Base-by-base conservation (phyloP, 2,113 vertebrate genomes). In the Calyptommatus sinebrachiatus region DNA sequence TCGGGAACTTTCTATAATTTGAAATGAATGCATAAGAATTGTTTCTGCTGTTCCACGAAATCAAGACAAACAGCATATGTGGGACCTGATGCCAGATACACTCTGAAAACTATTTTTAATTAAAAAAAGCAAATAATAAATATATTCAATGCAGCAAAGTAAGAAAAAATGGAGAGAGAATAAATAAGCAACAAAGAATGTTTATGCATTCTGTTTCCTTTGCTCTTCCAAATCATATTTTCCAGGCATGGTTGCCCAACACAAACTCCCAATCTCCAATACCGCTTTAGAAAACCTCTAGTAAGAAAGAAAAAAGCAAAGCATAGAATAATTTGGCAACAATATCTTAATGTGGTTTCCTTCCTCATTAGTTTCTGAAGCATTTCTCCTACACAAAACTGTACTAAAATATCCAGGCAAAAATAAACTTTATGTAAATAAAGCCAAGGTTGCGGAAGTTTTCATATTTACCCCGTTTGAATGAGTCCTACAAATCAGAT, bases 111-210 rank as follows among this genome's bases (percentile, higher is more conserved):
- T 78, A 82, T 77, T 84, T 73, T 46, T 76, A 29, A 0, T 4
- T 67, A 80, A 78, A 31, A 57, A 65, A 10, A 86, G 86, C 84
- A 93, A 92, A 88, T 72, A 89, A 87, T 85, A 69, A 72, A 78
- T 18, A 61, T 76, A 31, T 74, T 41, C 41, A 73, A 53, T 0
- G 73, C 80, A 88, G 90, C 90, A 91, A 85, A 88, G 73, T 45
- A 82, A 85, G 81, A 83, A 85, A 87, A 88, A 90, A 89, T 88
- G 90, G 87, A 77, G 90, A 77, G 65, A 46, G 90, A 74, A 68
- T 83, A 91, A 88, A 82, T 85, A 90, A 77, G 78, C 46, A 84
- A 84, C 88, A 90, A 82, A 89, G 16, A 77, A 80, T 80, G 86
- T 83, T 88, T 75, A 86, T 90, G 87, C 83, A 91, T 86, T 82